Evolutionary conservation across 2,888 invertebrate species (phyloP).

Genomic region (Phalangium opilio): DNA sequence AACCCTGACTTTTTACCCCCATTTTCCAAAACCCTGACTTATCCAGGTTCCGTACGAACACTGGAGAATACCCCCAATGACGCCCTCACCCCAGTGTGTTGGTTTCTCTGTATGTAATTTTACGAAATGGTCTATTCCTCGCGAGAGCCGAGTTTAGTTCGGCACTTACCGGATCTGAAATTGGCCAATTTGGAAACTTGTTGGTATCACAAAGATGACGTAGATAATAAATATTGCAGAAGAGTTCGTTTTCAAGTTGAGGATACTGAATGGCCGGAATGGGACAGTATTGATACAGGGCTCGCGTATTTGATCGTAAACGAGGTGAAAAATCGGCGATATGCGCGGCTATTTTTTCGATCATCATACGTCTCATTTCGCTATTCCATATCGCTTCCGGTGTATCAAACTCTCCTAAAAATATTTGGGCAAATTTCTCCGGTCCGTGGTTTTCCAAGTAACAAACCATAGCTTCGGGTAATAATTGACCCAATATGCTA

Average conservation of each 20-base stretch:
- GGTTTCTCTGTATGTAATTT: neutral
- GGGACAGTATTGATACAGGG: slow-evolving; percentile 85
- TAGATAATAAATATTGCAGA: slow-evolving; percentile 96
- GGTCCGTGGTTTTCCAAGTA: slow-evolving; percentile 96
- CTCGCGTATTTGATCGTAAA: slow-evolving; percentile 81
- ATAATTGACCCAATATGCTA: slow-evolving; percentile 76
- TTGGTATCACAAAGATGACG: slow-evolving; percentile 80
- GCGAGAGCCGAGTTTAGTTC: neutral
- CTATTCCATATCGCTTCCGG: slow-evolving; percentile 99
- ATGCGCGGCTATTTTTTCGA: slow-evolving; percentile 92
- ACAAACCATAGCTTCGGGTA: slow-evolving; percentile 98
- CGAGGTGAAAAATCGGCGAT: slow-evolving; percentile 95
- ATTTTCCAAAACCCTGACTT: too few relatives aligned
- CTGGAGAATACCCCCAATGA: too few relatives aligned
- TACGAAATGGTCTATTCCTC: slow-evolving; percentile 1
- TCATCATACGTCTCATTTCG: slow-evolving; percentile 89
- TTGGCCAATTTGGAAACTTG: slow-evolving; percentile 91
- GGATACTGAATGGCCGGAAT: slow-evolving; percentile 86
- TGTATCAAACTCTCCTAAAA: slow-evolving; percentile 95
- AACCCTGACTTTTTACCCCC: too few relatives aligned
- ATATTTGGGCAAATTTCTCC: slow-evolving; percentile 95
- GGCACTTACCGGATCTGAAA: slow-evolving; percentile 69
- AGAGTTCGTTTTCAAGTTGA: slow-evolving; percentile 85
- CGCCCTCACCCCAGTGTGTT: too few relatives aligned
- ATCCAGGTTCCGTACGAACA: too few relatives aligned